Conservation (phyloP, 2,888 invertebrate genomes). For the Mesodorylaimus sp. region DNA sequence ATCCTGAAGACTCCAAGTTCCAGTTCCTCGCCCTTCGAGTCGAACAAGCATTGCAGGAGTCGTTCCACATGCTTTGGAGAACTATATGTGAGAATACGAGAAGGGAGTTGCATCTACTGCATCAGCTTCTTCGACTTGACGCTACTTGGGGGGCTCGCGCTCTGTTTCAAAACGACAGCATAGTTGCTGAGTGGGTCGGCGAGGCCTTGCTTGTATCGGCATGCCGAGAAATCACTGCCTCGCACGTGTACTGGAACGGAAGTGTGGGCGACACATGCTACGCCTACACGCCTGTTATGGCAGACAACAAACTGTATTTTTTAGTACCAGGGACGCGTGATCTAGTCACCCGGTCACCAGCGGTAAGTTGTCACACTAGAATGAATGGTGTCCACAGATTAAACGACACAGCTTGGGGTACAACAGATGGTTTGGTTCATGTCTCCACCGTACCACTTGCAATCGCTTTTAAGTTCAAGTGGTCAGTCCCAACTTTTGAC, state of each 20-base stretch:
- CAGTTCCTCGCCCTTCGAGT: background rate
- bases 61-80: background rate
- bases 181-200: background rate
- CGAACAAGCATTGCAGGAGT: background rate
- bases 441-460: too few species aligned
- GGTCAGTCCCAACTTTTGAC: too few species aligned
- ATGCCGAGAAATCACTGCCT: background rate
- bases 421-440: too few species aligned
- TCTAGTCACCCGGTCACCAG: background rate
- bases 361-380: background rate
- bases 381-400: background rate
- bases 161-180: background rate
- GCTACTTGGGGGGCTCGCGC: background rate
- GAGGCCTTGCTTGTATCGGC: background rate
- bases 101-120: background rate
- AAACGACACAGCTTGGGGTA: too few species aligned
- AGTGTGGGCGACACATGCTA: background rate
- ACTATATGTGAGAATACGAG: background rate
- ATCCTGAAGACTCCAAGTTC: background rate
- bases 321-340: background rate
- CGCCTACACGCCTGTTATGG: background rate
- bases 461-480: too few species aligned
- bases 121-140: background rate
- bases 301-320: background rate
- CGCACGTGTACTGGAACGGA: background rate